A percentile compares a stretch with the other conserved stretches of the same genome.
Evolutionary conservation across 2,797 vertebrate species (phyloP).

Genomic region (Trematomus bernacchii): DNA sequence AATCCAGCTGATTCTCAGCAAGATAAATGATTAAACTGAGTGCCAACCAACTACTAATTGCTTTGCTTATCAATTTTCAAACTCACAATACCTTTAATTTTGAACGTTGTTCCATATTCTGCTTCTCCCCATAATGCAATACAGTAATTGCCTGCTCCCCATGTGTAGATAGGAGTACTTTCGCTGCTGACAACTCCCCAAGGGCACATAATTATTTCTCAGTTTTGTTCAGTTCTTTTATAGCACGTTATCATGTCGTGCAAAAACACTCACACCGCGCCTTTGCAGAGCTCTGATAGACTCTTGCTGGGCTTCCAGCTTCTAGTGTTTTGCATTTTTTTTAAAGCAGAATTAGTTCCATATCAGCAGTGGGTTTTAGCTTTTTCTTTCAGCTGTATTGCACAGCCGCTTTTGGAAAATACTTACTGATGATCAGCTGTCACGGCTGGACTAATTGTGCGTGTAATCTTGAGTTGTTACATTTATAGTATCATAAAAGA

Average conservation of each 20-base stretch:
- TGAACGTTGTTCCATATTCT: conserved; percentile 41
- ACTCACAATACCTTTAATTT: conserved; percentile 67
- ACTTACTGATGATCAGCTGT: conserved; percentile 20
- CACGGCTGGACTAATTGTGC: conserved; percentile 13
- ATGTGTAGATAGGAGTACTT: conserved; percentile 71
- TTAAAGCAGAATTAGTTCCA: conserved; percentile 11
- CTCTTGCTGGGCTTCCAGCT: conserved; percentile 44
- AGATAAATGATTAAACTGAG: conserved; percentile 44
- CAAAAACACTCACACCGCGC: conserved; percentile 40
- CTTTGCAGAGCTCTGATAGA: conserved; percentile 55
- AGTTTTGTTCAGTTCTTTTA: conserved; percentile 69
- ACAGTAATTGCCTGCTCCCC: conserved; percentile 70
- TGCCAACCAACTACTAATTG: conserved; percentile 46
- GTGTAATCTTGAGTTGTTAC: conserved; percentile 43
- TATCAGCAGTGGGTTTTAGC: conserved; percentile 12
- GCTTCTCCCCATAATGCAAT: conserved; percentile 50
- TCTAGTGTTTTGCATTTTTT: conserved; percentile 38
- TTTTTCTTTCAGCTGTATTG: conserved; percentile 3
- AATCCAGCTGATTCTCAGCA: conserved; percentile 29
- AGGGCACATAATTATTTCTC: conserved; percentile 77
- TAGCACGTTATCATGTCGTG: conserved; percentile 63
- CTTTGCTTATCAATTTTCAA: conserved; percentile 56
- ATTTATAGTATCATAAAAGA: conserved; percentile 34
- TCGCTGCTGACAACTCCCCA: conserved; percentile 70
- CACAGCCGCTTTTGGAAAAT: conserved; percentile 5